These are phyloP conservation scores for Oreochromis mossambicus DNA, from an alignment of 2,797 vertebrate species.

Conservation along the genomic window DNA sequence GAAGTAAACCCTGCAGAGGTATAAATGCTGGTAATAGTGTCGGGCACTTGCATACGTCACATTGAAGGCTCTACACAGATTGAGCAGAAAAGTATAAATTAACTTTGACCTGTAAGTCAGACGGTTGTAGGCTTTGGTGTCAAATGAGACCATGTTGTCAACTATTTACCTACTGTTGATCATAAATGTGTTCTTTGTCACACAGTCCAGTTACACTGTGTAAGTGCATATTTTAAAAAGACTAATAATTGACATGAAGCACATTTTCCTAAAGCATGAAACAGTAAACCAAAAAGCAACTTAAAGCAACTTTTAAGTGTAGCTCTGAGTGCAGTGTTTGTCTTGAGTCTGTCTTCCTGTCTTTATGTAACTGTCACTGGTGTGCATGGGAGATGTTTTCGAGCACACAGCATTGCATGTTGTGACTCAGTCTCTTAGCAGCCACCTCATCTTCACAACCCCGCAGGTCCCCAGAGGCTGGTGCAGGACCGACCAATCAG, in stretches of 20 bases:
- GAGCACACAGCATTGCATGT: conserved; percentile 43
- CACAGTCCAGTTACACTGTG: not conserved
- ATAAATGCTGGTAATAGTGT: not conserved
- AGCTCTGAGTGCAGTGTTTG: not conserved
- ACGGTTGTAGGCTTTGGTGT: not conserved
- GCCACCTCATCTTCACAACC: conserved; percentile 62
- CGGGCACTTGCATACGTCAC: not conserved
- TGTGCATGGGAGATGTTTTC: conserved; percentile 26
- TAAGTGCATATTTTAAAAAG: not conserved
- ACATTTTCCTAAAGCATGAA: not conserved
- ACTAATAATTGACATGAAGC: not conserved
- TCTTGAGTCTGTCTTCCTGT: conserved; percentile 12
- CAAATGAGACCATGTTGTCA: not conserved
- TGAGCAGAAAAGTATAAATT: not conserved
- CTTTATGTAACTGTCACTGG: conserved; percentile 36
- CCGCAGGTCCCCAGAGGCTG: conserved; percentile 37
- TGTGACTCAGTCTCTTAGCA: conserved; percentile 71
- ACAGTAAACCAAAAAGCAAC: not conserved
- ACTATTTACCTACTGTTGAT: not conserved
- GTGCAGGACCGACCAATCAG: conserved; percentile 44
- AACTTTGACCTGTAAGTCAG: not conserved
- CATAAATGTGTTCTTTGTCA: not conserved
- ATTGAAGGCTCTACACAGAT: not conserved
- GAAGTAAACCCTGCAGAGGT: not conserved
- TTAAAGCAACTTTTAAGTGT: not conserved